phyloP scores from a whole-genome alignment of 1,140 invertebrate genomes.

The Antheraea mylitta region DNA sequence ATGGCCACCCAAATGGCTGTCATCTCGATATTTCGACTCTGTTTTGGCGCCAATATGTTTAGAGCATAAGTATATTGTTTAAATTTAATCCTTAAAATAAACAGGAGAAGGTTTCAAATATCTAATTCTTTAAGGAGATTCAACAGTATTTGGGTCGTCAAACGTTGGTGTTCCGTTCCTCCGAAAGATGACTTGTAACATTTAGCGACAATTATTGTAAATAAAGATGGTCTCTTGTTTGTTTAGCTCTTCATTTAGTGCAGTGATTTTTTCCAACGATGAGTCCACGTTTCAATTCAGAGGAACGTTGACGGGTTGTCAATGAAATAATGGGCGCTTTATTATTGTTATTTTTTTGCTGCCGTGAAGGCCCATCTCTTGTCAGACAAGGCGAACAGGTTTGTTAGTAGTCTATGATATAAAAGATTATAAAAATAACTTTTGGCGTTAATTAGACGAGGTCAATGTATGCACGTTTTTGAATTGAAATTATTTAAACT shows the following conservation, averaged over 20 bases:
- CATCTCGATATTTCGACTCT: conserved; percentile 60
- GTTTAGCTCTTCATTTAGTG: conserved; percentile 75
- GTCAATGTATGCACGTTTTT: not conserved
- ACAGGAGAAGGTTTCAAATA: conserved; percentile 4
- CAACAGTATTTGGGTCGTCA: conserved; percentile 3
- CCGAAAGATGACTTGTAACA: conserved; percentile 66
- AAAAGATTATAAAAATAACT: not conserved
- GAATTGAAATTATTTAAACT: not conserved
- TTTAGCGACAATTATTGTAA: conserved; percentile 67
- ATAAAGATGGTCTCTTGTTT: conserved; percentile 71
- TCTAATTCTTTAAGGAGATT: not conserved
- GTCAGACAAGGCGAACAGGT: not conserved
- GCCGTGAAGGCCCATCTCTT: not conserved
- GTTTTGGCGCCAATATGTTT: conserved; percentile 59
- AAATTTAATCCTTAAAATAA: conserved; percentile 4
- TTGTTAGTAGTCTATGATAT: conserved; percentile 1
- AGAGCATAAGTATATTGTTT: conserved; percentile 14
- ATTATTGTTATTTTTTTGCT: conserved; percentile 18
- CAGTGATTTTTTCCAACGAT: conserved; percentile 58
- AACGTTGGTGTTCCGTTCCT: conserved; percentile 70
- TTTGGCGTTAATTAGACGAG: conserved; percentile 5
- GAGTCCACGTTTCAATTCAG: conserved; percentile 47
- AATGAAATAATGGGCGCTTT: conserved; percentile 16
- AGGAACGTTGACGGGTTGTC: conserved; percentile 21
- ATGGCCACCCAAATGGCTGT: conserved; percentile 61